Evolutionary conservation across 2,888 invertebrate genomes (phyloP), one percentile per base, ranked within the genome.

Genomic region (Brachyptera risi): DNA sequence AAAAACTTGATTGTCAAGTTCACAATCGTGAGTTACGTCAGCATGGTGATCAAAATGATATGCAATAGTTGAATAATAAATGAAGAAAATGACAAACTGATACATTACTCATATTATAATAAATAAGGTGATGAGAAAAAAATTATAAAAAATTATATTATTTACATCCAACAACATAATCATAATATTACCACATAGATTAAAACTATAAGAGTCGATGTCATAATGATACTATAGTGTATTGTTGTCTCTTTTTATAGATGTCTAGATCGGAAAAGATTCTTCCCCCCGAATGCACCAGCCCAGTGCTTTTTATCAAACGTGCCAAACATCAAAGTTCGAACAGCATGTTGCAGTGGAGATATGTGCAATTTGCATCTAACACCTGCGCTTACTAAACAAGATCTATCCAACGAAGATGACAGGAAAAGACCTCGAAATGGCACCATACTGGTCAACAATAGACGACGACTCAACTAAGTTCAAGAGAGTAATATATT

Each of bases 301-400:
- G 15, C 38, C 1, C 54, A 54, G 37, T 54, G 54, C 35, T 31
- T 21, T 2, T 11, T 54, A 7, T 3, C 54, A 3, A 1, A 9
- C 1, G 23, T 31, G 2, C 37, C 19, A 7, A 19, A 54, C 38
- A 23, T 54, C 13, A 21, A 15, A n/a, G 54, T 54, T 19, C 35
- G 31, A 3, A 54, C 54, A 11, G 54, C 54, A 7, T 54, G 54
- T 19, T 54, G 54, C 38, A 17, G n/a, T n/a, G 9, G 3, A 19
- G 54, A 54, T 37, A 54, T 54, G 54, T 54, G 54, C 35, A 54
- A 54, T 37, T 7, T 54, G 23, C 1, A 54, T 21, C 54, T 54
- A 9, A 35, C 11, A 2, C 54, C 54, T 3, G 13, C 5, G 19
- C 21, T 54, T 35, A 2, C 50, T 17, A 9, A 19, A 1, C 9